These are phyloP conservation scores for Erebia palarica DNA, from an alignment of 2,888 invertebrate species.

Conservation along the genomic window DNA sequence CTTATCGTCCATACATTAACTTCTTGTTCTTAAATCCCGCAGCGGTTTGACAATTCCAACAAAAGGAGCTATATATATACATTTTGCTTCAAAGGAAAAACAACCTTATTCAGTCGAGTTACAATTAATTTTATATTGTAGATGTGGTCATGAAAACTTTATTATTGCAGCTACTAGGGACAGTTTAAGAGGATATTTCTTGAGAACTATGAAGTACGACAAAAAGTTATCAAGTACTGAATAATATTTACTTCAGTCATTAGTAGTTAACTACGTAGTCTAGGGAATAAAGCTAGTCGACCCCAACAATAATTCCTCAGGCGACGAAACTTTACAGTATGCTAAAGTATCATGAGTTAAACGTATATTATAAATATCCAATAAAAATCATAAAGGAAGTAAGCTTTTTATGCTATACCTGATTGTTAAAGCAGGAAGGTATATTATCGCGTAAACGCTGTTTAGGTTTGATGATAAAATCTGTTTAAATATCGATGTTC, in stretches of 20 bases:
- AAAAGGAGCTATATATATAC: neutral
- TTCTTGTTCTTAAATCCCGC: slow-evolving; percentile 15
- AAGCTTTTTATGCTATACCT: too few relatives aligned
- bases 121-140: neutral
- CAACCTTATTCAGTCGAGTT: neutral
- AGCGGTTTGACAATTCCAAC: slow-evolving; percentile 13
- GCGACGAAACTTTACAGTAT: too few relatives aligned
- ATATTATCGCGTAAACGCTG: too few relatives aligned
- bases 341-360: too few relatives aligned
- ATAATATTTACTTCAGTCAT: neutral
- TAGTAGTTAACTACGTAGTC: too few relatives aligned
- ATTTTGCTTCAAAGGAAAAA: neutral
- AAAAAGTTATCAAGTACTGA: neutral
- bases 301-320: too few relatives aligned
- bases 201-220: slow-evolving; percentile 2
- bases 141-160: neutral
- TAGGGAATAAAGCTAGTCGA: too few relatives aligned
- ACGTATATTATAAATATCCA: too few relatives aligned
- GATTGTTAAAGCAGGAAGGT: too few relatives aligned
- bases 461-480: too few relatives aligned
- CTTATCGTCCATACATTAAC: slow-evolving; percentile 13
- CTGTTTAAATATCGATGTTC: too few relatives aligned
- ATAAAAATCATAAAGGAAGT: too few relatives aligned
- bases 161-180: neutral
- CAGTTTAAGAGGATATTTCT: slow-evolving; percentile 5